A percentile compares a stretch with the other conserved stretches of the same genome.
phyloP scores from a whole-genome alignment of 2,888 invertebrate species.

The Drosophila koepferae region DNA sequence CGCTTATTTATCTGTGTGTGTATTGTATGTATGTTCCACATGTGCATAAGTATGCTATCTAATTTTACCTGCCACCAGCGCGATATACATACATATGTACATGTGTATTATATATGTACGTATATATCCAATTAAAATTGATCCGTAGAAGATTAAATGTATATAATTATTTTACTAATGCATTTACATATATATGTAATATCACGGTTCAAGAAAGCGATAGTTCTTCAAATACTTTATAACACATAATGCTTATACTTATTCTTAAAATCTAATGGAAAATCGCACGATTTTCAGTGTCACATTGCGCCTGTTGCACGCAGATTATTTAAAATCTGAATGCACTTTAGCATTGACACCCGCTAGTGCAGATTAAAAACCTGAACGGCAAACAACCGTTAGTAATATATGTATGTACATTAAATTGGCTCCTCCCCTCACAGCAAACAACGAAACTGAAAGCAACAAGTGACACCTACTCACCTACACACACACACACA shows the following conservation, averaged over 20 bases:
- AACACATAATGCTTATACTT: background rate
- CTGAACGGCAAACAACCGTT: conserved; percentile 29
- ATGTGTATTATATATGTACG: background rate
- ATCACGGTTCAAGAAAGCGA: background rate
- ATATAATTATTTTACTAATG: background rate
- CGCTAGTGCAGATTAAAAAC: conserved; percentile 49
- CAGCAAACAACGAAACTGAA: conserved; percentile 28
- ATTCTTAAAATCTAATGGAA: background rate
- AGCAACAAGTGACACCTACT: conserved; percentile 54
- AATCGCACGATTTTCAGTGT: background rate
- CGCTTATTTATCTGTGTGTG: background rate
- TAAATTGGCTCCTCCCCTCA: conserved; percentile 16
- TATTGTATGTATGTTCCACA: no score
- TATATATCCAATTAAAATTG: background rate
- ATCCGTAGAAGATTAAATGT: background rate
- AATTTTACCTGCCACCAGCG: no score
- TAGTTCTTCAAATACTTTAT: background rate
- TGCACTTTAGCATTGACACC: conserved; percentile 59
- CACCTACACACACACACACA: conserved; percentile 10
- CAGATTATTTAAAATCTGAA: conserved; percentile 10
- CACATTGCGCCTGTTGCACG: background rate
- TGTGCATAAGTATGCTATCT: no score
- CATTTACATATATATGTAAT: background rate
- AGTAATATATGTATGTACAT: conserved; percentile 7
- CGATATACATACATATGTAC: no score